Percentiles rank a stretch among this genome's conserved stretches.
These are phyloP conservation scores for Cheilosia scutellata DNA, from an alignment of 2,888 invertebrate species.

Conservation along the genomic window DNA sequence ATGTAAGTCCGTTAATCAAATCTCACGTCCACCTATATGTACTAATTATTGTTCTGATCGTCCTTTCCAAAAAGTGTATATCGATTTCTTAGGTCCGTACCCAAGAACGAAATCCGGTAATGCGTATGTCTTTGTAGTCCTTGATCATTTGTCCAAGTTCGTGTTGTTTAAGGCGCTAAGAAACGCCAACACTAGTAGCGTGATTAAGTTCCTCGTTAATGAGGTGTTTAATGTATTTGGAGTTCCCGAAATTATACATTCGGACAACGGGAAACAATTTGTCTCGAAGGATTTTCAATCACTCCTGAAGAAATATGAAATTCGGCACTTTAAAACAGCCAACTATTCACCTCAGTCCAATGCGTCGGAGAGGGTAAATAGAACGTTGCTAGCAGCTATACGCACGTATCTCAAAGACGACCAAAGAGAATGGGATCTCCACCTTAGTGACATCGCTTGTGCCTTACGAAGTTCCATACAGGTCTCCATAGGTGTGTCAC, in stretches of 20 bases:
- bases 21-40: neutral
- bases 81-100: slow-evolving; percentile 10
- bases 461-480: slow-evolving; percentile 49
- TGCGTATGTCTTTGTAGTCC: slow-evolving; percentile 11
- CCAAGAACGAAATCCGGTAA: slow-evolving; percentile 17
- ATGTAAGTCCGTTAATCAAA: slow-evolving; percentile 5
- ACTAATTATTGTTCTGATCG: neutral
- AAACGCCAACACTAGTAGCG: neutral
- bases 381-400: slow-evolving; percentile 78
- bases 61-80: neutral
- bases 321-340: slow-evolving; percentile 41
- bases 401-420: slow-evolving; percentile 55
- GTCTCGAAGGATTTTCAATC: slow-evolving; percentile 58
- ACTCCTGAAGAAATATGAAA: slow-evolving; percentile 25
- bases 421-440: slow-evolving; percentile 62
- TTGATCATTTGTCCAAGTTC: slow-evolving; percentile 7
- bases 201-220: neutral
- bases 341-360: no score
- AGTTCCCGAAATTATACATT: slow-evolving; percentile 40
- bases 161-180: neutral
- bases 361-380: no score
- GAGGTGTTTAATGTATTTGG: slow-evolving; percentile 6
- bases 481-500: slow-evolving; percentile 24
- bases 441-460: slow-evolving; percentile 54
- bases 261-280: slow-evolving; percentile 78